These are phyloP conservation scores for Zootermopsis nevadensis DNA, from an alignment of 2,888 invertebrate species.

Conservation along the genomic window DNA sequence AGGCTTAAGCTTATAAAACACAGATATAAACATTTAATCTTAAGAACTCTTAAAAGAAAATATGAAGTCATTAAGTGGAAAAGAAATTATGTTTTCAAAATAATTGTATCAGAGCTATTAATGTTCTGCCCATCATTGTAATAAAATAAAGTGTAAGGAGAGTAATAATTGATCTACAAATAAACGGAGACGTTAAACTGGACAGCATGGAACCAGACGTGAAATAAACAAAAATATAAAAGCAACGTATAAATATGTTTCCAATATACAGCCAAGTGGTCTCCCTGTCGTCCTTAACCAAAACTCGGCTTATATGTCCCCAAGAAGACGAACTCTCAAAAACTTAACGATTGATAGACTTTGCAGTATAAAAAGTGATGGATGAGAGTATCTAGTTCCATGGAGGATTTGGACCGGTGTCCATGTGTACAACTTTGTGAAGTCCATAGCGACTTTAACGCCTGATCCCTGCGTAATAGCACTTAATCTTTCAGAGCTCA, in stretches of 20 bases:
- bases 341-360: constrained; percentile 29
- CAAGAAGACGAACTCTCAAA: constrained; percentile 23
- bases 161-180: neutral
- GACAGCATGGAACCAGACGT: neutral
- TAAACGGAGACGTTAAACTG: constrained; percentile 1
- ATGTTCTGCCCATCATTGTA: neutral
- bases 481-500: too few species aligned
- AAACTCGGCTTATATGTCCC: constrained; percentile 13
- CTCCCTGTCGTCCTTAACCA: constrained; percentile 19
- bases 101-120: neutral
- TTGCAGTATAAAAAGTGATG: constrained; percentile 13
- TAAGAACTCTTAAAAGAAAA: neutral
- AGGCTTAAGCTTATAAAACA: too few species aligned
- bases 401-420: neutral
- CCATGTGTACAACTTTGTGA: too few species aligned
- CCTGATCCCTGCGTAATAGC: too few species aligned
- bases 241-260: neutral
- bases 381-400: neutral
- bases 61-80: neutral
- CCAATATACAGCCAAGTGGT: neutral
- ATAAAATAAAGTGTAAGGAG: neutral
- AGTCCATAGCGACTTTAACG: too few species aligned
- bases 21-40: too few species aligned
- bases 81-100: neutral
- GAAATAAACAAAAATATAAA: neutral